These are phyloP conservation scores for Ifrita kowaldi DNA, from an alignment of 2,113 vertebrate species.

Conservation along the genomic window DNA sequence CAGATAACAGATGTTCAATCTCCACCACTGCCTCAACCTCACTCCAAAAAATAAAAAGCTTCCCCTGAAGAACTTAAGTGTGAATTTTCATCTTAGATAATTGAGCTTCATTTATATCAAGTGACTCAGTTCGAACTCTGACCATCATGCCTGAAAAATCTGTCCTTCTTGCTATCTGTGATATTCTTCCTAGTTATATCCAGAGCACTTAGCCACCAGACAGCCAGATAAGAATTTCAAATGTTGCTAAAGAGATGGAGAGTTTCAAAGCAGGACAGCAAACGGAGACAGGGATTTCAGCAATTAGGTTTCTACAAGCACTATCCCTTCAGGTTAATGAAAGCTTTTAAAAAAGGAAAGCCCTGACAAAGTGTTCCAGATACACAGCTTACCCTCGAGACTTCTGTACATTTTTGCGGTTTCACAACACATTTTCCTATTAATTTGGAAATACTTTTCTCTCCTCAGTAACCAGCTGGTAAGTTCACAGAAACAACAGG, in stretches of 20 bases:
- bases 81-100: background rate
- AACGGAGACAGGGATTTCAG: background rate
- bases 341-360: background rate
- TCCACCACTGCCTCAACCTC: rapidly evolving
- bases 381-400: background rate
- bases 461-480: background rate
- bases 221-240: background rate
- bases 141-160: background rate
- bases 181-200: background rate
- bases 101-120: background rate
- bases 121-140: background rate
- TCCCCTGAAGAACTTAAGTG: background rate
- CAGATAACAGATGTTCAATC: background rate
- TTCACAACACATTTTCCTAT: background rate
- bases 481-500: background rate
- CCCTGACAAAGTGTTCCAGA: background rate
- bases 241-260: background rate
- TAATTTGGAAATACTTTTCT: background rate
- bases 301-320: background rate
- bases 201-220: background rate
- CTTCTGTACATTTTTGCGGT: background rate
- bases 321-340: background rate
- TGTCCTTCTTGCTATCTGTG: too few species aligned
- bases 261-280: background rate
- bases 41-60: background rate